Percentiles rank a stretch among this genome's conserved stretches.
Conservation (phyloP, 2,888 invertebrate species). For the Plebejus anna region DNA sequence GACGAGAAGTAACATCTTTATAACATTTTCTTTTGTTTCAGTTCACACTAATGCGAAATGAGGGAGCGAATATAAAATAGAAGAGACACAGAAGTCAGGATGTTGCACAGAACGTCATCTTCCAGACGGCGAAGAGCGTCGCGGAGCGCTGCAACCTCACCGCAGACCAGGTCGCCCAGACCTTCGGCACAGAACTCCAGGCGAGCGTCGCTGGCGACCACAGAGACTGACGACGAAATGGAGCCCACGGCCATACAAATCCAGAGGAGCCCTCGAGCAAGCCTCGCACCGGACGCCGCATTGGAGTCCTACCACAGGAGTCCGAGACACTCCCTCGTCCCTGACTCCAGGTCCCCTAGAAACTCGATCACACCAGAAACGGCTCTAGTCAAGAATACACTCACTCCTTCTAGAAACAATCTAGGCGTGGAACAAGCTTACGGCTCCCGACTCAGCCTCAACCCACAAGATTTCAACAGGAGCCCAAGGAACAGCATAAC, state of each 20-base stretch:
- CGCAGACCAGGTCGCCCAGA: slow-evolving; percentile 77
- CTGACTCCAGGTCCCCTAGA: slow-evolving; percentile 79
- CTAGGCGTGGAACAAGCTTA: slow-evolving; percentile 79
- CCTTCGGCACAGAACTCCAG: slow-evolving; percentile 70
- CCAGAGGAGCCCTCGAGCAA: slow-evolving; percentile 77
- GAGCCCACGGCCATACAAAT: slow-evolving; percentile 63
- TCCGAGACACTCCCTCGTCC: slow-evolving; percentile 78
- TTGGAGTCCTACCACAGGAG: slow-evolving; percentile 77
- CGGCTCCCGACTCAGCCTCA: slow-evolving; percentile 78
- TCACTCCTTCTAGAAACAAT: slow-evolving; percentile 81
- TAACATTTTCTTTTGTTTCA: slow-evolving; percentile 29
- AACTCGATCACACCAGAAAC: slow-evolving; percentile 83
- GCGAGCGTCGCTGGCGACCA: slow-evolving; percentile 81
- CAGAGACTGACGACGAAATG: slow-evolving; percentile 81
- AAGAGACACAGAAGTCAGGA: slow-evolving; percentile 43
- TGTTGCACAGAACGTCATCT: slow-evolving; percentile 84
- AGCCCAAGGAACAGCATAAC: slow-evolving; percentile 74
- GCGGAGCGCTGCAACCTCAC: slow-evolving; percentile 83
- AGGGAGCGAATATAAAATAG: slow-evolving; percentile 36
- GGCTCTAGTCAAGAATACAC: slow-evolving; percentile 75
- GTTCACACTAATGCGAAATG: slow-evolving; percentile 4
- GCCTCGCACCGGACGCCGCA: slow-evolving; percentile 79
- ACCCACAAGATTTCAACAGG: slow-evolving; percentile 78
- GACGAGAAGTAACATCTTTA: not conserved
- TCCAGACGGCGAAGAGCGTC: slow-evolving; percentile 84